A percentile compares a stretch with the other conserved stretches of the same genome.
Evolutionary conservation across 2,113 vertebrate genomes (phyloP).

Genomic region (Pao palembangensis): DNA sequence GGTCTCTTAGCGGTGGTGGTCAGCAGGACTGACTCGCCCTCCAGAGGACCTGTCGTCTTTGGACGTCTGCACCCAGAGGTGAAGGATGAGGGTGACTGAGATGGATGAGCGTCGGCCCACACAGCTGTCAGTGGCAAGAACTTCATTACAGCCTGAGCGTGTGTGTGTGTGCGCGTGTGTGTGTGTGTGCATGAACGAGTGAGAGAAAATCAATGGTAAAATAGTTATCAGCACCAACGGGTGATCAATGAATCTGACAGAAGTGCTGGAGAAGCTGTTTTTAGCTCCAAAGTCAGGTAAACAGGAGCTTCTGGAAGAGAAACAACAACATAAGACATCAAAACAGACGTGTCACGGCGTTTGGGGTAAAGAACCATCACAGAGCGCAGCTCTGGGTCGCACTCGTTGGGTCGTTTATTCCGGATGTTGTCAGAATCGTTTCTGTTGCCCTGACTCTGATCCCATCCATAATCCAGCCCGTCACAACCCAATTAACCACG

Average conservation of each 20-base stretch:
- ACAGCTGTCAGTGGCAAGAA: conserved; percentile 36
- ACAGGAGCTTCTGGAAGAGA: not conserved
- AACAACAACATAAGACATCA: conserved; percentile 9
- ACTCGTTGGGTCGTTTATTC: no score
- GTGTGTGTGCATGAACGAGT: not conserved
- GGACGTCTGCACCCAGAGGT: conserved; percentile 19
- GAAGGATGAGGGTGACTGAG: conserved; percentile 26
- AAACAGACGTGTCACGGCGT: no score
- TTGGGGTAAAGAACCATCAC: no score
- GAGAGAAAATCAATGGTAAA: conserved; percentile 17
- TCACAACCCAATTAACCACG: not conserved
- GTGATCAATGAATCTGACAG: conserved; percentile 36
- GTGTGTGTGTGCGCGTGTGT: conserved; percentile 3
- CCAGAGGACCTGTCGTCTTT: no score
- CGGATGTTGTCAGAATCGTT: not conserved
- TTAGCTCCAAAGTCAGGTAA: not conserved
- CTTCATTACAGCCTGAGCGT: conserved; percentile 35
- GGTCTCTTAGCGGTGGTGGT: no score
- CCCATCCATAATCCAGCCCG: not conserved
- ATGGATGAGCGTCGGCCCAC: conserved; percentile 45
- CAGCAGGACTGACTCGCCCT: no score
- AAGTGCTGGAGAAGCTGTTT: conserved; percentile 1
- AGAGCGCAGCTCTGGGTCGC: not conserved
- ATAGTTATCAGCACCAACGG: conserved; percentile 39
- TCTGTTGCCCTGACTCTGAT: no score